Conservation (phyloP, 1,140 invertebrate species). For the Dreissena polymorpha region DNA sequence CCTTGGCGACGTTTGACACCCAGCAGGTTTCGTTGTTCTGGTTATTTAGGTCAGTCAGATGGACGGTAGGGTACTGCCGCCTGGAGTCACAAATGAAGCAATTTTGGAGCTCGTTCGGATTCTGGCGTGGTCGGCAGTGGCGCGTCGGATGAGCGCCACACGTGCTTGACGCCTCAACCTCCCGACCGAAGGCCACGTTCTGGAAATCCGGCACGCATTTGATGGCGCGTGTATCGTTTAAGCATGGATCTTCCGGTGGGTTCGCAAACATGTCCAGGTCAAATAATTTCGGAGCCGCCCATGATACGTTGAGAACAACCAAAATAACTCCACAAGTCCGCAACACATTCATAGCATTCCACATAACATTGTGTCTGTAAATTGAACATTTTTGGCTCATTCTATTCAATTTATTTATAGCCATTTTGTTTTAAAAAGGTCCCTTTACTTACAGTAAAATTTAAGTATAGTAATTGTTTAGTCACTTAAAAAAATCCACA, state of each 20-base stretch:
- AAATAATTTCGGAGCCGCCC: not conserved
- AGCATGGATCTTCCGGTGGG: constrained; percentile 87
- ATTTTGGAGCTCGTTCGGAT: constrained; percentile 79
- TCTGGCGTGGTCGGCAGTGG: constrained; percentile 65
- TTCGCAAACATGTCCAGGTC: constrained; percentile 44
- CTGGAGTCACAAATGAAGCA: constrained; percentile 93
- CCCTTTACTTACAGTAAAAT: too few relatives aligned
- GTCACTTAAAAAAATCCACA: too few relatives aligned
- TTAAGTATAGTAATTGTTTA: too few relatives aligned
- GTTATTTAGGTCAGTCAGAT: constrained; percentile 97
- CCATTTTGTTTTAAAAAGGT: too few relatives aligned
- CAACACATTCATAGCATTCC: not conserved
- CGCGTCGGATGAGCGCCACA: constrained; percentile 85
- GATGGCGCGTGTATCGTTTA: constrained; percentile 83
- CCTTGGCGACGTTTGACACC: constrained; percentile 84
- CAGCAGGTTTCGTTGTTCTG: constrained; percentile 98
- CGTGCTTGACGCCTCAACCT: constrained; percentile 92
- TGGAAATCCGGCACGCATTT: constrained; percentile 92
- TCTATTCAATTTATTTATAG: too few relatives aligned
- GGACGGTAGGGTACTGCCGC: constrained; percentile 87
- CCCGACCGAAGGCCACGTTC: constrained; percentile 95
- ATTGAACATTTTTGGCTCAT: not conserved
- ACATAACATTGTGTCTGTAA: not conserved
- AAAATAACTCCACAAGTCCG: not conserved
- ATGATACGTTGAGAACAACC: not conserved